A percentile compares a stretch with the other conserved stretches of the same genome.
Evolutionary conservation across 2,888 invertebrate species (phyloP).

Genomic region (Drosophila mettleri): DNA sequence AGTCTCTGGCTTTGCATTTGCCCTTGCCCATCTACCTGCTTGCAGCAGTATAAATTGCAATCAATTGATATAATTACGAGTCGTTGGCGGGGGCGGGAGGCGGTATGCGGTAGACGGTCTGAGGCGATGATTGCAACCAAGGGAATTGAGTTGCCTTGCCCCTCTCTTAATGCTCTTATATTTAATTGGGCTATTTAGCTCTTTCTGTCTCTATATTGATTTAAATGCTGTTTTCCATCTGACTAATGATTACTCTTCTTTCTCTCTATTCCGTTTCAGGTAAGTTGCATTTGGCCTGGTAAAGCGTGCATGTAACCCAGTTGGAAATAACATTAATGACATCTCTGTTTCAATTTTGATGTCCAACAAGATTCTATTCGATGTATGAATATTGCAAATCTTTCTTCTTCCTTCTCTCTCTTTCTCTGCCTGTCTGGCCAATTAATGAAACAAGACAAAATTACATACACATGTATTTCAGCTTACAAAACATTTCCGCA

Average conservation of each 20-base stretch:
- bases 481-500: conserved; percentile 67
- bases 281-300: conserved; percentile 62
- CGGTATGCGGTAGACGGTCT: background rate
- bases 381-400: conserved; percentile 12
- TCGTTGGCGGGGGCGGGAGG: conserved; percentile 2
- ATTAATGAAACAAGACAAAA: conserved; percentile 56
- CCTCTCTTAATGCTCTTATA: conserved; percentile 23
- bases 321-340: conserved; percentile 22
- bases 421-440: conserved; percentile 33
- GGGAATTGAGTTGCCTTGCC: conserved; percentile 41
- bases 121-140: conserved; percentile 43
- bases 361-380: conserved; percentile 14
- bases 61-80: conserved; percentile 75
- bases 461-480: conserved; percentile 21
- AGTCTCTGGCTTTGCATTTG: conserved; percentile 16
- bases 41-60: conserved; percentile 73
- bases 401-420: background rate
- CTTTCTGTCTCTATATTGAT: conserved; percentile 43
- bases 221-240: conserved; percentile 53
- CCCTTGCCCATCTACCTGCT: conserved; percentile 34
- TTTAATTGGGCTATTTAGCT: conserved; percentile 62
- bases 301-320: conserved; percentile 33
- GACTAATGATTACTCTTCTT: conserved; percentile 57
- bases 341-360: conserved; percentile 35
- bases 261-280: conserved; percentile 61